Percentiles rank a stretch among this genome's conserved stretches.
phyloP scores from a whole-genome alignment of 2,888 invertebrate genomes.

The Tenodera sinensis region DNA sequence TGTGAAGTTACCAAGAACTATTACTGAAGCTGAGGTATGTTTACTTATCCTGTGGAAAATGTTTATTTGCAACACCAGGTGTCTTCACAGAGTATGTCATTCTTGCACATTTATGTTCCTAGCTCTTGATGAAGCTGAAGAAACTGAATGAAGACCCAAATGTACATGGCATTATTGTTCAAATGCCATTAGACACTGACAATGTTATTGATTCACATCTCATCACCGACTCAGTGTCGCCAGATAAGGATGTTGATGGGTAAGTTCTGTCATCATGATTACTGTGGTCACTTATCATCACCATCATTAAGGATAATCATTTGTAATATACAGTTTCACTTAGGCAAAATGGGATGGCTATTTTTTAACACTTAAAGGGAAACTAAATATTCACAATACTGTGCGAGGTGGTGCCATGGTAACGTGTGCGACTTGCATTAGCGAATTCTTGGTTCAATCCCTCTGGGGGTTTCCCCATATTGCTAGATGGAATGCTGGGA shows the following conservation, averaged over 20 bases:
- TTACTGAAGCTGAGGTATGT: constrained; percentile 72
- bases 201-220: constrained; percentile 80
- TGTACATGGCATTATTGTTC: constrained; percentile 94
- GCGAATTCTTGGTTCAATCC: too few species aligned
- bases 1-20: constrained; percentile 71
- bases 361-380: neutral
- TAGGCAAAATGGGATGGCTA: neutral
- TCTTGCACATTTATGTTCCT: constrained; percentile 15
- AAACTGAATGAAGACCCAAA: constrained; percentile 76
- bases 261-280: constrained; percentile 44
- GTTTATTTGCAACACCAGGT: neutral
- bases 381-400: too few species aligned
- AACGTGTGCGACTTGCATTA: too few species aligned
- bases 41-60: neutral
- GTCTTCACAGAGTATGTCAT: neutral
- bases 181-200: constrained; percentile 88
- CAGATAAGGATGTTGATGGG: constrained; percentile 95
- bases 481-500: too few species aligned
- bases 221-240: constrained; percentile 82
- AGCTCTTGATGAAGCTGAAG: constrained; percentile 67
- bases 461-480: too few species aligned
- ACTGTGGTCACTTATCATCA: neutral
- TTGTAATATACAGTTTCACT: neutral
- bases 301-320: neutral
- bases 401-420: too few species aligned